Percentiles rank a stretch among this genome's conserved stretches.
These are phyloP conservation scores for Chiridota heheva DNA, from an alignment of 35 echinoderm and acorn worm species.

Conservation along the genomic window DNA sequence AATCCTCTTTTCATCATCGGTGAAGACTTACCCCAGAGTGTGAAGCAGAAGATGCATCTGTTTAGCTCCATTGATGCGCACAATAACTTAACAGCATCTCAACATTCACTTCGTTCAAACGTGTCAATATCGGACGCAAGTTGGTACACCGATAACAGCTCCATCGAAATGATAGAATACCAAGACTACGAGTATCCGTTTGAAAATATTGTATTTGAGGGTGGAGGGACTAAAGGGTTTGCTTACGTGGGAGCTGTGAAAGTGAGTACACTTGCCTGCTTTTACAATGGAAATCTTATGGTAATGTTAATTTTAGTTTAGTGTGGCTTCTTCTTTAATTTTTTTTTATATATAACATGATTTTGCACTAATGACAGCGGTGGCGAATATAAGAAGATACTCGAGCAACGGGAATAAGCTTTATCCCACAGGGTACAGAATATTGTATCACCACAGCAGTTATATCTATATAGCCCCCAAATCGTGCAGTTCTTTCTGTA, in stretches of 20 bases:
- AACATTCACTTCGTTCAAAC: constrained; percentile 40
- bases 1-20: too few species aligned
- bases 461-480: too few species aligned
- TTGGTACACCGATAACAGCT: constrained; percentile 57
- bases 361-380: constrained; percentile 6
- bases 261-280: constrained; percentile 38
- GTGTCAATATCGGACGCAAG: constrained; percentile 20
- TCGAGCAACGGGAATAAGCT: too few species aligned
- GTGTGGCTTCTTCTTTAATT: not conserved
- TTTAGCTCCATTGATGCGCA: not conserved
- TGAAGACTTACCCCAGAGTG: too few species aligned
- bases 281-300: not conserved
- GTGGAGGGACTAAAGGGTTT: constrained; percentile 82
- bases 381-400: too few species aligned
- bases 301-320: not conserved
- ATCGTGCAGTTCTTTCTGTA: too few species aligned
- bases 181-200: constrained; percentile 83
- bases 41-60: too few species aligned
- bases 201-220: constrained; percentile 96
- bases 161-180: constrained; percentile 49
- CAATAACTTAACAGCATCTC: constrained; percentile 12
- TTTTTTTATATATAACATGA: not conserved
- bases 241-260: constrained; percentile 78
- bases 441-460: too few species aligned
- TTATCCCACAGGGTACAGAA: too few species aligned